These are phyloP conservation scores for Sebastes matsubarae DNA, from an alignment of 2,797 vertebrate genomes.

Conservation along the genomic window DNA sequence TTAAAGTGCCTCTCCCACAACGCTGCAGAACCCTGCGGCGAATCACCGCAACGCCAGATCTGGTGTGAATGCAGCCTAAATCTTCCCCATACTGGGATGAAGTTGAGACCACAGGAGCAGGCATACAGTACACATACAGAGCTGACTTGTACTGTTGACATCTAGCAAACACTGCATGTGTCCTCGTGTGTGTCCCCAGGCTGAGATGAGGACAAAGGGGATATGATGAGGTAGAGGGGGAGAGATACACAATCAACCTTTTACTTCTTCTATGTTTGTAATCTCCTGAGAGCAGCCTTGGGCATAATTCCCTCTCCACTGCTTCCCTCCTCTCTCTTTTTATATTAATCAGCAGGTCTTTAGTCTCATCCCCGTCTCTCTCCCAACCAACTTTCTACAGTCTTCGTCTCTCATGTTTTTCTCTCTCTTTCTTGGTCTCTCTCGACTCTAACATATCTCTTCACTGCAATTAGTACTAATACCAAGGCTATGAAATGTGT, in stretches of 20 bases:
- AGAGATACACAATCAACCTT: conserved; percentile 36
- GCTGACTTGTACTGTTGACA: conserved; percentile 5
- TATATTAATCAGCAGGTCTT: conserved; percentile 44
- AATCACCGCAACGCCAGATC: too few relatives aligned
- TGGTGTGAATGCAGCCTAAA: background rate
- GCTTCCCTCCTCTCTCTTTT: conserved; percentile 21
- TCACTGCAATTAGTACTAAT: background rate
- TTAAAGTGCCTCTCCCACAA: too few relatives aligned
- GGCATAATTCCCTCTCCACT: conserved; percentile 20
- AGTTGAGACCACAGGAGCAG: background rate
- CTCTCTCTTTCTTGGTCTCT: background rate
- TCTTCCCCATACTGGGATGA: background rate
- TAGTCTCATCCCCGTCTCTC: background rate
- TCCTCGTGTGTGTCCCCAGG: conserved; percentile 19
- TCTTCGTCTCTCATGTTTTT: background rate
- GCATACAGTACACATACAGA: background rate
- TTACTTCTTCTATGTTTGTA: conserved; percentile 37
- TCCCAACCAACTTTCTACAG: background rate
- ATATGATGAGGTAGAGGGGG: conserved; percentile 36
- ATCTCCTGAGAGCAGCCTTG: conserved; percentile 42
- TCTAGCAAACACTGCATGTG: conserved; percentile 27
- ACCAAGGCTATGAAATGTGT: background rate
- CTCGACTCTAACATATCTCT: background rate
- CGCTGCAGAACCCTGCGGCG: too few relatives aligned
- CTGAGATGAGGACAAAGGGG: conserved; percentile 39